Evolutionary conservation across 1,140 invertebrate genomes (phyloP), one percentile per base, ranked within the genome.

Genomic region (Paralvinella palmiformis): DNA sequence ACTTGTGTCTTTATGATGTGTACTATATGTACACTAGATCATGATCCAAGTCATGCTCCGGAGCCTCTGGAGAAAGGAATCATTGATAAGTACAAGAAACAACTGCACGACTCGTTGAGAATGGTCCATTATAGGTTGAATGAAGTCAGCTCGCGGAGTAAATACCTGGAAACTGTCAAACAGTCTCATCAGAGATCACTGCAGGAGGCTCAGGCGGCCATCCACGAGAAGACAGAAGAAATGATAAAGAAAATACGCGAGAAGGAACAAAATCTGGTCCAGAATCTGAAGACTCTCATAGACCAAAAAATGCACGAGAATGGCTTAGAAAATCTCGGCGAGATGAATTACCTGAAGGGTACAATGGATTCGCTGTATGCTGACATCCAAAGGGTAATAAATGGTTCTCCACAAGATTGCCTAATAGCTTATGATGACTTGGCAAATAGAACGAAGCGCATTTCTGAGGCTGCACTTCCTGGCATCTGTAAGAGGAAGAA

Each of bases 121-220:
- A 35, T 22, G 22, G 29, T 58, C 29, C 13, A 3, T n/a, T 33
- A 50, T 3, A 65, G 52, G 36, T 33, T 65, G 17, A 59, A 24
- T 7, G 64, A 66, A 29, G 29, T 66, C 32, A 66, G 24, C 13
- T 31, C 36, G 15, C 31, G 41, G 13, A 56, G 35, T 1, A 66
- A 66, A 61, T 56, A 37, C 13, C 32, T 66, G 7, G 64, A 66
- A 44, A 66, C 64, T n/a, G 7, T 66, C 37, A 63, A 59, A 32
- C 45, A 66, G 37, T 53, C 29, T 20, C 59, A 66, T 15, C 64
- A 66, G 22, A 36, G 35, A 5, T 27, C 59, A 1, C 53, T 62
- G 5, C 62, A 56, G 22, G 17, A 31, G 13, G 27, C 52, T 3
- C 64, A 62, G 31, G 29, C 13, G 17, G 22, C 27, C 17, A 66